These are phyloP conservation scores for Papilio polytes DNA, from an alignment of 1,140 invertebrate species.

Conservation along the genomic window DNA sequence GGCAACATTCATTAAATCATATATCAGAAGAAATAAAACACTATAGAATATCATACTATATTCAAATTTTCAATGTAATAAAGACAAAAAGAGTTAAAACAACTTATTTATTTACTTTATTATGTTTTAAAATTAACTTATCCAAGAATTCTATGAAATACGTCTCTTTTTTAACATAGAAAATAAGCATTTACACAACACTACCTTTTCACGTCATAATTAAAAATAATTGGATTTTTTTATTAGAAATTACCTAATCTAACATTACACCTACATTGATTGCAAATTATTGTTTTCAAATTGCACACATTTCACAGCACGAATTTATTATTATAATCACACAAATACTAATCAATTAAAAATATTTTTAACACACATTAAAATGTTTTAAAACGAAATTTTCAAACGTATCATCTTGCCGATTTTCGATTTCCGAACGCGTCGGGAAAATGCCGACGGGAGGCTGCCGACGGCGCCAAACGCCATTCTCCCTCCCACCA, in stretches of 20 bases:
- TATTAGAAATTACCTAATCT: not conserved
- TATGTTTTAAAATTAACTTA: too few species aligned
- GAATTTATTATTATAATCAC: not conserved
- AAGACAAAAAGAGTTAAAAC: too few species aligned
- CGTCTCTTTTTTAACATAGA: too few species aligned
- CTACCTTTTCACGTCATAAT: too few species aligned
- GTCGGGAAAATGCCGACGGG: constrained; percentile 79
- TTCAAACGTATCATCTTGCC: constrained; percentile 45
- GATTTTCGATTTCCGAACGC: constrained; percentile 71
- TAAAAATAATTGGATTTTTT: too few species aligned
- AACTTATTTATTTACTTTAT: too few species aligned
- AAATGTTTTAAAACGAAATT: constrained; percentile 28
- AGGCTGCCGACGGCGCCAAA: constrained; percentile 62
- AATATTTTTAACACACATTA: constrained; percentile 28
- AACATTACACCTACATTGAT: not conserved
- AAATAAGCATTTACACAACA: too few species aligned
- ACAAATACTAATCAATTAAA: not conserved
- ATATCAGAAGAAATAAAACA: too few species aligned
- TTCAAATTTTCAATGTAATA: too few species aligned
- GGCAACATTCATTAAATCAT: too few species aligned
- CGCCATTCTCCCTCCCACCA: constrained; percentile 73
- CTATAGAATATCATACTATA: too few species aligned
- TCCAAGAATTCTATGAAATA: too few species aligned
- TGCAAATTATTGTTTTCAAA: not conserved
- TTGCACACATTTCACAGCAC: not conserved